Percentiles rank a stretch among this genome's conserved stretches.
phyloP scores from a whole-genome alignment of 2,888 invertebrate genomes.

The Hedychridium roseum region DNA sequence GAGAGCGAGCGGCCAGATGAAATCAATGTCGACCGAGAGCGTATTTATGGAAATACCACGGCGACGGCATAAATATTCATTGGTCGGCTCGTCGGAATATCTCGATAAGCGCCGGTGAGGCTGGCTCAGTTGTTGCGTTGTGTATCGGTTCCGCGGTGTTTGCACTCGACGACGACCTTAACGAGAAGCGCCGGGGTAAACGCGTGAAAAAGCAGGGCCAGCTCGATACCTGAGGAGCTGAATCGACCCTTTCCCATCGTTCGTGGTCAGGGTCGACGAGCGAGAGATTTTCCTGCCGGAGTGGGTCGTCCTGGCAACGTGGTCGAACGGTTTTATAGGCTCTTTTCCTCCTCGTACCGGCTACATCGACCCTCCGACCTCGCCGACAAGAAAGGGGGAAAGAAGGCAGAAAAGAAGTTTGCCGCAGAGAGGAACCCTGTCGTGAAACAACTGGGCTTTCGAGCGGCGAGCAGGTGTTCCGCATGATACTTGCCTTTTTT shows the following conservation, averaged over 20 bases:
- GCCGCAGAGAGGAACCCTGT: too few species aligned
- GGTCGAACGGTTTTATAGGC: conserved; percentile 30
- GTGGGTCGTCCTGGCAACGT: conserved; percentile 37
- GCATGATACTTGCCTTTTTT: conserved; percentile 23
- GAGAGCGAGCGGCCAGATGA: too few species aligned
- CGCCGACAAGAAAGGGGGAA: not conserved
- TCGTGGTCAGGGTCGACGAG: conserved; percentile 22
- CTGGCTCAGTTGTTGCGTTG: too few species aligned
- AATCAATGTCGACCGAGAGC: too few species aligned
- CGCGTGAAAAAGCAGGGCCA: too few species aligned
- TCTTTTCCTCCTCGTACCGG: conserved; percentile 15
- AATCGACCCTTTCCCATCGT: conserved; percentile 29
- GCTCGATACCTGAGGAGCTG: conserved; percentile 20
- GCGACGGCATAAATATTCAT: too few species aligned
- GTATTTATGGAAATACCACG: too few species aligned
- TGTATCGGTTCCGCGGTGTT: too few species aligned
- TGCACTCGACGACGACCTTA: too few species aligned
- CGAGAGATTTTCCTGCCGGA: conserved; percentile 30
- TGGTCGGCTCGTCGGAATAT: too few species aligned
- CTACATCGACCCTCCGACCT: conserved; percentile 42
- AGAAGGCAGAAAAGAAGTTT: conserved; percentile 3
- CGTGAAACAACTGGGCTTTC: conserved; percentile 13
- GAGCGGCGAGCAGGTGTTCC: conserved; percentile 33
- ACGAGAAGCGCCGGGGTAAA: too few species aligned
- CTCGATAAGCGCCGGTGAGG: too few species aligned